These are phyloP conservation scores for Morpho achilles DNA, from an alignment of 2,888 invertebrate species.

Conservation along the genomic window DNA sequence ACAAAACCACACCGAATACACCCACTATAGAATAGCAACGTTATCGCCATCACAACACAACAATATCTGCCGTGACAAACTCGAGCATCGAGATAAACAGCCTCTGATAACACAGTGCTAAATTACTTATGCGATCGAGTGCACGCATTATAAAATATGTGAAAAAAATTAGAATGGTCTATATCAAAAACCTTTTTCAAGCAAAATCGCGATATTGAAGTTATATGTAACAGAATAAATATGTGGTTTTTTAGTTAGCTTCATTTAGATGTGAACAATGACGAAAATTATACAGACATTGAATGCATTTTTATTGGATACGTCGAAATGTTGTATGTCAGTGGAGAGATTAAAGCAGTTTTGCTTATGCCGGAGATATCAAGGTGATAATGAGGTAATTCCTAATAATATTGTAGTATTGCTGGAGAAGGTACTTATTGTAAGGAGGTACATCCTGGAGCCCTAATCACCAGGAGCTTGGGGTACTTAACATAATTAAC, in stretches of 20 bases:
- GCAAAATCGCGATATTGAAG: too few relatives aligned
- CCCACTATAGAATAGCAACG: conserved; percentile 25
- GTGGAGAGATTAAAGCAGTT: conserved; percentile 66
- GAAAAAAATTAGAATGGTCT: background rate
- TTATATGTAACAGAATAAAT: too few relatives aligned
- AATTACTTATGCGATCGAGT: conserved; percentile 48
- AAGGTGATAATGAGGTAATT: conserved; percentile 58
- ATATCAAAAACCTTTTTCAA: background rate
- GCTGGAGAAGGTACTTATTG: too few relatives aligned
- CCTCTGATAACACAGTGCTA: conserved; percentile 70
- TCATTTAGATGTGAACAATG: conserved; percentile 38
- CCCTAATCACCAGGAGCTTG: too few relatives aligned
- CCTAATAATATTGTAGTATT: too few relatives aligned
- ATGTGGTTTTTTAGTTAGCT: background rate
- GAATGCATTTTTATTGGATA: conserved; percentile 62
- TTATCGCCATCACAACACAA: conserved; percentile 69
- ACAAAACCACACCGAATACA: conserved; percentile 21
- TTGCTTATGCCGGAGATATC: conserved; percentile 62
- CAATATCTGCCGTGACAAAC: conserved; percentile 74
- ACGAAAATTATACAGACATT: conserved; percentile 59
- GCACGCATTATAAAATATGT: conserved; percentile 46
- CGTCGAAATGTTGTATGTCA: conserved; percentile 58
- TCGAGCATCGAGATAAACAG: conserved; percentile 58
- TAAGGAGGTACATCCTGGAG: too few relatives aligned
- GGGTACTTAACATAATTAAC: too few relatives aligned